phyloP scores from a whole-genome alignment of 2,113 vertebrate species.

The Tachysurus fulvidraco region DNA sequence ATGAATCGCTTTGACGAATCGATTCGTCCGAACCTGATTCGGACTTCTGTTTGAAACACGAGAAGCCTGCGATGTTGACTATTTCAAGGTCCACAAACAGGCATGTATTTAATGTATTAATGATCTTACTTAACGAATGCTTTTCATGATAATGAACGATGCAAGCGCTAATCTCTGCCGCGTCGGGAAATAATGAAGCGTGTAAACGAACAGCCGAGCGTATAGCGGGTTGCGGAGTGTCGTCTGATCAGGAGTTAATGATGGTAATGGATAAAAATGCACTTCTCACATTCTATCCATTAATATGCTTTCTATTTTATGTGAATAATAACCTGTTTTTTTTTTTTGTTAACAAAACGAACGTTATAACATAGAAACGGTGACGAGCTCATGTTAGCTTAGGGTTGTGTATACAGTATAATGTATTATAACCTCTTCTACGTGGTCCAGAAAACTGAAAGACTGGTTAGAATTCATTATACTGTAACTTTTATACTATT shows the following conservation, averaged over 20 bases:
- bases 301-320: not conserved
- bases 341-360: not conserved
- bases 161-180: not conserved
- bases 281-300: not conserved
- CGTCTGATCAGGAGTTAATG: not conserved
- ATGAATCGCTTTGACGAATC: not conserved
- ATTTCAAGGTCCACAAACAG: not conserved
- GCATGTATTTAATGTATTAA: not conserved
- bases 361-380: not conserved
- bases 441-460: too few relatives aligned
- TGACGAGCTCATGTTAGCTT: not conserved
- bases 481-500: too few relatives aligned
- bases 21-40: not conserved
- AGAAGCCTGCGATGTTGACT: too few relatives aligned
- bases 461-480: too few relatives aligned
- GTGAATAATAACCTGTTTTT: not conserved
- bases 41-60: not conserved
- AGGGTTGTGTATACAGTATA: not conserved
- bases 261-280: not conserved
- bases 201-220: not conserved
- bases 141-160: not conserved
- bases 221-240: not conserved
- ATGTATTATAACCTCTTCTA: not conserved
- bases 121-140: not conserved
- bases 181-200: slow-evolving; percentile 13